Conservation (phyloP, 2,113 vertebrate genomes). For the Apodemus sylvaticus region DNA sequence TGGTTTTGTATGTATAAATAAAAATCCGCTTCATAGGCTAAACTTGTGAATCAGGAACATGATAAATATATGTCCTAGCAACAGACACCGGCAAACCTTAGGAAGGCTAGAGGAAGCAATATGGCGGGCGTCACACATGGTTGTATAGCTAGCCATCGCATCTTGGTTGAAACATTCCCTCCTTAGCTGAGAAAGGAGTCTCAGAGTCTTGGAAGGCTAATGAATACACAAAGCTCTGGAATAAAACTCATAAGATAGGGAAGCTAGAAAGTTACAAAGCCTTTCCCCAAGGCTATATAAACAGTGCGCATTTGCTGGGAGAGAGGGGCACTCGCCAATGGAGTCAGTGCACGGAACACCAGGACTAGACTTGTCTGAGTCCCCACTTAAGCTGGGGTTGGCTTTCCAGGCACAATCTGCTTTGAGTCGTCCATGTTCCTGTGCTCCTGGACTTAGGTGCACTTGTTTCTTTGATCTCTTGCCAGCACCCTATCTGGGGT, state of each 20-base stretch:
- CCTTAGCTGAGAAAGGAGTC: not conserved
- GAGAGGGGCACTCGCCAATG: too few species aligned
- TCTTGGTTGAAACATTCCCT: not conserved
- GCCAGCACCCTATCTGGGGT: too few species aligned
- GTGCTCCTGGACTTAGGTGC: not conserved
- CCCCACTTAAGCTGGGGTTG: not conserved
- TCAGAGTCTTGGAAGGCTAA: not conserved
- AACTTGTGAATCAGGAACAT: not conserved
- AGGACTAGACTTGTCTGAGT: not conserved
- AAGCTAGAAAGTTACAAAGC: not conserved
- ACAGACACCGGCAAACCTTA: constrained; percentile 79
- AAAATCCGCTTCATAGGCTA: not conserved
- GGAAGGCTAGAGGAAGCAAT: constrained; percentile 75
- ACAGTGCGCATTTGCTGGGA: not conserved
- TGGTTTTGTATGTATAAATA: not conserved
- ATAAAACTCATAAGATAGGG: not conserved
- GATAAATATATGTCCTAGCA: not conserved
- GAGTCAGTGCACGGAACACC: rapidly evolving
- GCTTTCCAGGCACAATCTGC: not conserved
- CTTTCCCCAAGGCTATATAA: not conserved
- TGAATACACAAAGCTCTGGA: too few species aligned
- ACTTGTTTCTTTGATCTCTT: not conserved
- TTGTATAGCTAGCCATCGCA: not conserved
- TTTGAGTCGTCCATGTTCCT: not conserved
- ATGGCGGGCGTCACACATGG: not conserved